A percentile compares a stretch with the other conserved stretches of the same genome.
Conservation (phyloP, 2,888 invertebrate genomes). For the Oeneis ivallda region DNA sequence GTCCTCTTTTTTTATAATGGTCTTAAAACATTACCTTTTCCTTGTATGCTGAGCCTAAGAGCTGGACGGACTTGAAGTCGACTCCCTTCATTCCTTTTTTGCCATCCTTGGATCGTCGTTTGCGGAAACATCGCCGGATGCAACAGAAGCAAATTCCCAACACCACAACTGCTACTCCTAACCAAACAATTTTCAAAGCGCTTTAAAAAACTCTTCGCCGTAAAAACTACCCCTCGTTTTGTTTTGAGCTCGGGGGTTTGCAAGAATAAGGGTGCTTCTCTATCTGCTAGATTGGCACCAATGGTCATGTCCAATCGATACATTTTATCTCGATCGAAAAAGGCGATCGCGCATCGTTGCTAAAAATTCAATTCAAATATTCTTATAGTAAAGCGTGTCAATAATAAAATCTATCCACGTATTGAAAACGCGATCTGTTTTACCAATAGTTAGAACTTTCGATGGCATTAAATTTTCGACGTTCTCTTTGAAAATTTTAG, state of each 20-base stretch:
- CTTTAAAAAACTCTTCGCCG: neutral
- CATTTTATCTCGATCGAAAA: no score
- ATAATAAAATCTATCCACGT: no score
- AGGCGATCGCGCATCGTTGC: no score
- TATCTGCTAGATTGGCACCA: no score
- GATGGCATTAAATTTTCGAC: no score
- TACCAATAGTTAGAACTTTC: no score
- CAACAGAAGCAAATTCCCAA: conserved; percentile 95
- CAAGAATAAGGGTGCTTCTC: neutral
- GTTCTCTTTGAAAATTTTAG: no score
- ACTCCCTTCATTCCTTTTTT: conserved; percentile 97
- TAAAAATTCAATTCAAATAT: no score
- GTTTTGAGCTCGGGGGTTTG: no score
- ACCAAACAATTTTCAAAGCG: neutral
- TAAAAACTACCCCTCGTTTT: neutral
- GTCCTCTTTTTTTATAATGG: neutral
- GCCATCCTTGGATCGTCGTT: conserved; percentile 95
- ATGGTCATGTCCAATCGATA: no score
- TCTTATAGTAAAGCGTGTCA: no score
- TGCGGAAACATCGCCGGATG: conserved; percentile 95
- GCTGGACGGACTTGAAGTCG: conserved; percentile 97
- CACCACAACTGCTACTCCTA: conserved; percentile 88
- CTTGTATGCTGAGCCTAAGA: conserved; percentile 97
- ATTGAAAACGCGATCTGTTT: no score
- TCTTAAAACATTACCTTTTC: conserved; percentile 91